Evolutionary conservation across 2,888 invertebrate genomes (phyloP).

Genomic region (Pasiphila rectangulata): DNA sequence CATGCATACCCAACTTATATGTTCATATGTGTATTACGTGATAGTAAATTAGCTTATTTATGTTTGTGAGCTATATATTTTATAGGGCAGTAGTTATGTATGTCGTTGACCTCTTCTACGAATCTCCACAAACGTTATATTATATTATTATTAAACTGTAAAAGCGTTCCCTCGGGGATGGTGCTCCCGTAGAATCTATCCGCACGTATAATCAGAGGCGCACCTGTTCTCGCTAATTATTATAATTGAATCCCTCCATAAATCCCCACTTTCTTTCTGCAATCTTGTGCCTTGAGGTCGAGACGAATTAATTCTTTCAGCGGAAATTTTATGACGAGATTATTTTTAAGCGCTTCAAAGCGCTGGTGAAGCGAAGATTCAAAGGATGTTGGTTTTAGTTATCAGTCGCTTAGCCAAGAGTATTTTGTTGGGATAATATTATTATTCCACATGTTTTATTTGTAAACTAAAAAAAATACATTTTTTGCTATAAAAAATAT

Average conservation of each 20-base stretch:
- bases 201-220: constrained; percentile 10
- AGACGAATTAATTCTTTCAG: constrained; percentile 29
- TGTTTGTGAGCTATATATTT: too few species aligned
- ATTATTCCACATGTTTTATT: too few species aligned
- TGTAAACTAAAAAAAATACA: too few species aligned
- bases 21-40: too few species aligned
- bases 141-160: neutral
- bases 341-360: constrained; percentile 25
- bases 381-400: constrained; percentile 7
- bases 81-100: too few species aligned
- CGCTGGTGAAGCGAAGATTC: constrained; percentile 14
- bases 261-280: constrained; percentile 29
- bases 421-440: too few species aligned
- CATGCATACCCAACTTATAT: too few species aligned
- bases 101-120: too few species aligned
- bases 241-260: constrained; percentile 37
- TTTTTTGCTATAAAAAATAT: too few species aligned
- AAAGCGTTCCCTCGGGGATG: too few species aligned
- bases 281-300: constrained; percentile 28
- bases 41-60: too few species aligned
- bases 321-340: constrained; percentile 28
- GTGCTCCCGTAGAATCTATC: constrained; percentile 14
- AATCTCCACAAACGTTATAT: neutral
- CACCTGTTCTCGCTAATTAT: constrained; percentile 35
- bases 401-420: neutral